Percentiles rank a stretch among this genome's conserved stretches.
Conservation (phyloP, 2,113 vertebrate genomes). For the Pagrus major region DNA sequence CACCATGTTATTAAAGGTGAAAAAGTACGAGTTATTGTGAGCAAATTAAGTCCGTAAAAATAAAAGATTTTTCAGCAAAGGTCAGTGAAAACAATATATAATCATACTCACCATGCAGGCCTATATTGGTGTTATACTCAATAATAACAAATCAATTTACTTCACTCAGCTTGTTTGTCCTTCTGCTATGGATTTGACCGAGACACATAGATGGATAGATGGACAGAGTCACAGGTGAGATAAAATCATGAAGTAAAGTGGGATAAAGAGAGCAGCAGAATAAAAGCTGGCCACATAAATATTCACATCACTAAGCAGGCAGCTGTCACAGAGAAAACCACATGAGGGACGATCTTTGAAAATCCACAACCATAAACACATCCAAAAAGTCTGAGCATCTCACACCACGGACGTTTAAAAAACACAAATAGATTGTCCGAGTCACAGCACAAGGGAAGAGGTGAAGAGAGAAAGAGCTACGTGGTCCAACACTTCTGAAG, state of each 20-base stretch:
- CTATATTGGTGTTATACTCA: neutral
- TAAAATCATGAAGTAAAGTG: neutral
- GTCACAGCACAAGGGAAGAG: neutral
- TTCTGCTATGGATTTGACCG: neutral
- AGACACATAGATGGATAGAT: neutral
- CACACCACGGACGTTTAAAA: constrained; percentile 10
- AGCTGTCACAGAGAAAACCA: constrained; percentile 34
- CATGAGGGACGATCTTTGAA: constrained; percentile 4
- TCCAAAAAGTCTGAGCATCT: constrained; percentile 31
- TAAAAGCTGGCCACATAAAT: constrained; percentile 45
- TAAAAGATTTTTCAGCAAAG: neutral
- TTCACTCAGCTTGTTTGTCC: neutral
- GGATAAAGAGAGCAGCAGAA: neutral
- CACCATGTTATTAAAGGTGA: neutral
- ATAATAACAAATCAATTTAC: neutral
- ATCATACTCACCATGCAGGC: neutral
- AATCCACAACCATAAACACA: constrained; percentile 59
- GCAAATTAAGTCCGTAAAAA: neutral
- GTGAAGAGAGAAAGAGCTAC: neutral
- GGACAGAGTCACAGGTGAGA: neutral
- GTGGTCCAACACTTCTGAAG: constrained; percentile 2
- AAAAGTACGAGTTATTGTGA: too few relatives aligned
- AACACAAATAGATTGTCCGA: constrained; percentile 32
- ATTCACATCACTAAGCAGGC: constrained; percentile 41
- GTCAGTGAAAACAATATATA: neutral